Percentiles rank a stretch among this genome's conserved stretches.
These are phyloP conservation scores for Danio jaintianensis DNA, from an alignment of 2,797 vertebrate species.

Conservation along the genomic window DNA sequence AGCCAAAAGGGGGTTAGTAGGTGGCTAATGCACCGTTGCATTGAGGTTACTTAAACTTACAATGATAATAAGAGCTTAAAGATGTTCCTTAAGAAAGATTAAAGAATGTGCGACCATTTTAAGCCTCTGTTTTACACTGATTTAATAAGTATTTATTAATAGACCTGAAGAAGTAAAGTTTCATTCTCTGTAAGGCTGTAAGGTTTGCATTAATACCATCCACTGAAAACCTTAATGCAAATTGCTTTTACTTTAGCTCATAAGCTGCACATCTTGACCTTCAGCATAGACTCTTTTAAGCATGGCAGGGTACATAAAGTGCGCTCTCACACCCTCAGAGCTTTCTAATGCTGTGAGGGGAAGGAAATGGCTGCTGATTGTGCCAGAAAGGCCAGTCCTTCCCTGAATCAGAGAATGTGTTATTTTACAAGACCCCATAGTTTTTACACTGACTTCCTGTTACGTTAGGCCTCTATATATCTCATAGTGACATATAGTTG, in stretches of 20 bases:
- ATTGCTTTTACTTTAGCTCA: conserved; percentile 2
- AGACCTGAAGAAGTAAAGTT: background rate
- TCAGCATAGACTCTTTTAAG: background rate
- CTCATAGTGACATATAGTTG: background rate
- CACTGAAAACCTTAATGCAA: background rate
- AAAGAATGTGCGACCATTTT: background rate
- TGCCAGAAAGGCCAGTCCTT: conserved; percentile 42
- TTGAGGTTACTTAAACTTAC: conserved; percentile 12
- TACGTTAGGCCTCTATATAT: background rate
- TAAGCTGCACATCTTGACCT: conserved; percentile 25
- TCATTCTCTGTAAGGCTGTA: background rate
- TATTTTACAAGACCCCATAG: conserved; percentile 32
- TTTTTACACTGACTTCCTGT: conserved; percentile 32
- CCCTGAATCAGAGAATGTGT: conserved; percentile 23
- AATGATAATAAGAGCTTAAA: background rate
- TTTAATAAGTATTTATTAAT: background rate
- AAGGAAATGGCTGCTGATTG: conserved; percentile 54
- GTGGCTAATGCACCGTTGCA: conserved; percentile 5
- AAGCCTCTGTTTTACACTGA: background rate
- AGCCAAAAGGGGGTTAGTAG: background rate
- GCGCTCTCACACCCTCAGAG: conserved; percentile 14
- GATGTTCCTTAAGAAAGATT: background rate
- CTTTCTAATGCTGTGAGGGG: conserved; percentile 31
- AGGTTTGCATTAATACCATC: conserved; percentile 20
- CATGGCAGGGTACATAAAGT: conserved; percentile 14